Percentiles rank a stretch among this genome's conserved stretches.
Evolutionary conservation across 2,888 invertebrate genomes (phyloP).

Genomic region (Apodemia duryi): DNA sequence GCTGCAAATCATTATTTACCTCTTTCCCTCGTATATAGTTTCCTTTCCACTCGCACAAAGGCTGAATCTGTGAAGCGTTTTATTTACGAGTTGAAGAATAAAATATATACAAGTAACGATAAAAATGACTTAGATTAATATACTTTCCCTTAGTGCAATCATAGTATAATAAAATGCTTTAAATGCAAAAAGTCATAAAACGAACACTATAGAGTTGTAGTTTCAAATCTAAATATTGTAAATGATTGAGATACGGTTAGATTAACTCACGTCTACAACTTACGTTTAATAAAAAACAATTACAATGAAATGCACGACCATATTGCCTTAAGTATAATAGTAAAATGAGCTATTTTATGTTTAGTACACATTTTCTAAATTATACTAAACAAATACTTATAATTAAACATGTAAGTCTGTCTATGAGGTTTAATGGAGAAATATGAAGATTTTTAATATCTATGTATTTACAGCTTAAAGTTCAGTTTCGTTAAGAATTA

Average conservation of each 20-base stretch:
- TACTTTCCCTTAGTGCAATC: background rate
- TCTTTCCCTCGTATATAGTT: background rate
- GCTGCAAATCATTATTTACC: background rate
- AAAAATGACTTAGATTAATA: background rate
- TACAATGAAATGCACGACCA: too few species aligned
- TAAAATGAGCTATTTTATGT: too few species aligned
- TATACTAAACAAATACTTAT: background rate
- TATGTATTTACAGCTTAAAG: background rate
- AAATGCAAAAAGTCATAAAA: background rate
- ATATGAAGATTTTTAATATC: background rate
- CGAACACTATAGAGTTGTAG: background rate
- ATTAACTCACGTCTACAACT: background rate
- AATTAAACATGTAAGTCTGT: background rate
- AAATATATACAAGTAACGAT: background rate
- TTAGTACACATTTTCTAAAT: too few species aligned
- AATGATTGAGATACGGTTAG: background rate
- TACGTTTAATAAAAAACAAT: too few species aligned
- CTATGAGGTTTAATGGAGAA: background rate
- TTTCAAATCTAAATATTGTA: background rate
- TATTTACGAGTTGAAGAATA: too few species aligned
- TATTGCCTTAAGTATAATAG: too few species aligned
- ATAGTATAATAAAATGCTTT: constrained; percentile 2
- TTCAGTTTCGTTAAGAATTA: background rate
- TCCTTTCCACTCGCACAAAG: background rate
- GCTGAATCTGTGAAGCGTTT: background rate